These are phyloP conservation scores for Heliconius himera DNA, from an alignment of 1,140 invertebrate species.

Conservation along the genomic window DNA sequence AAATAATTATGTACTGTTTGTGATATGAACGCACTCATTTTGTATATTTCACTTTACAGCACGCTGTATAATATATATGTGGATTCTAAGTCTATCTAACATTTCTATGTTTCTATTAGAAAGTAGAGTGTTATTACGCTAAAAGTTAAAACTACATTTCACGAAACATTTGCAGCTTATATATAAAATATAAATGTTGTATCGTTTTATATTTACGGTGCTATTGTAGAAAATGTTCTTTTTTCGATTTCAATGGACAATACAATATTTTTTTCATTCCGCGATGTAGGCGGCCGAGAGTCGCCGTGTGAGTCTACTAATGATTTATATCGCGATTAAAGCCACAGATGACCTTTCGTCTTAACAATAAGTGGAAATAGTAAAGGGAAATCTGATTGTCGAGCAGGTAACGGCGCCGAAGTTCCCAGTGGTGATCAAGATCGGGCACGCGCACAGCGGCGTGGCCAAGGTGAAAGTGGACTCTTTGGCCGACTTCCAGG, in stretches of 20 bases:
- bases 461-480: conserved; percentile 96
- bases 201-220: neutral
- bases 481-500: conserved; percentile 91
- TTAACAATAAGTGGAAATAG: conserved; percentile 33
- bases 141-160: neutral
- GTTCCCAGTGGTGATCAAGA: conserved; percentile 96
- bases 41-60: too few relatives aligned
- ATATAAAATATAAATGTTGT: neutral
- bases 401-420: conserved; percentile 85
- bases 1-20: too few relatives aligned
- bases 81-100: too few relatives aligned
- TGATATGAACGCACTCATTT: too few relatives aligned
- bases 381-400: conserved; percentile 64
- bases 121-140: neutral
- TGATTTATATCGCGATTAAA: conserved; percentile 27
- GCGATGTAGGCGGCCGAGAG: neutral
- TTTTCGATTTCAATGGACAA: neutral
- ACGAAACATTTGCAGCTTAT: neutral
- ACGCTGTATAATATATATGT: too few relatives aligned
- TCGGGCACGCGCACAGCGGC: conserved; percentile 97
- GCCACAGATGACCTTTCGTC: conserved; percentile 23
- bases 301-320: conserved; percentile 20
- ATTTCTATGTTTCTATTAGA: too few relatives aligned
- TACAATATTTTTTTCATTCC: neutral
- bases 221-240: neutral